A percentile compares a stretch with the other conserved stretches of the same genome.
phyloP scores from a whole-genome alignment of 2,888 invertebrate genomes.

The Drosophila helvetica region DNA sequence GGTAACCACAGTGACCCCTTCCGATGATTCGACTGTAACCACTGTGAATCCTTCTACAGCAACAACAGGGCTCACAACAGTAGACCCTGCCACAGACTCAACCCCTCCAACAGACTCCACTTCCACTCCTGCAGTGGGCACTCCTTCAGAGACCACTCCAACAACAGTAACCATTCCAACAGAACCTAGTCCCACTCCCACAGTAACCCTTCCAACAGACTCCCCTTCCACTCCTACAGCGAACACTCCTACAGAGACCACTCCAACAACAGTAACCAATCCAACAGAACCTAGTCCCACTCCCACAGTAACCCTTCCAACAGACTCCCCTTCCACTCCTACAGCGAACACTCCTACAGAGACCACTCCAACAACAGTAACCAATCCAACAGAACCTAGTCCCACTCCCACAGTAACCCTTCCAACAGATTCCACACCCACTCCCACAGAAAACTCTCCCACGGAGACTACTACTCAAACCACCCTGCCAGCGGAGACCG shows the following conservation, averaged over 20 bases:
- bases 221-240: neutral
- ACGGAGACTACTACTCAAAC: constrained; percentile 10
- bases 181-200: constrained; percentile 3
- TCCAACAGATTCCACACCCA: neutral
- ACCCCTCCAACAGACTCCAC: neutral
- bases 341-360: constrained; percentile 11
- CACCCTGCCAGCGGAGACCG: constrained; percentile 16
- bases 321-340: too few species aligned
- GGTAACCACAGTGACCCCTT: neutral
- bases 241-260: neutral
- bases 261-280: neutral
- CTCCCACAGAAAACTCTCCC: constrained; percentile 6
- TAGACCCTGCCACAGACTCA: neutral
- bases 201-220: neutral
- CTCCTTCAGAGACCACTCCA: neutral
- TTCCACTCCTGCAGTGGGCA: neutral
- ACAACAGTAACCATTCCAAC: neutral
- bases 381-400: neutral
- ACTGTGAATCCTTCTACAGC: constrained; percentile 3
- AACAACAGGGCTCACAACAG: neutral
- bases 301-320: neutral
- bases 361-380: neutral
- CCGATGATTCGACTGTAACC: constrained; percentile 7
- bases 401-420: neutral
- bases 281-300: constrained; percentile 1